phyloP scores from a whole-genome alignment of 2,888 invertebrate genomes.

The Parnassius mnemosyne region DNA sequence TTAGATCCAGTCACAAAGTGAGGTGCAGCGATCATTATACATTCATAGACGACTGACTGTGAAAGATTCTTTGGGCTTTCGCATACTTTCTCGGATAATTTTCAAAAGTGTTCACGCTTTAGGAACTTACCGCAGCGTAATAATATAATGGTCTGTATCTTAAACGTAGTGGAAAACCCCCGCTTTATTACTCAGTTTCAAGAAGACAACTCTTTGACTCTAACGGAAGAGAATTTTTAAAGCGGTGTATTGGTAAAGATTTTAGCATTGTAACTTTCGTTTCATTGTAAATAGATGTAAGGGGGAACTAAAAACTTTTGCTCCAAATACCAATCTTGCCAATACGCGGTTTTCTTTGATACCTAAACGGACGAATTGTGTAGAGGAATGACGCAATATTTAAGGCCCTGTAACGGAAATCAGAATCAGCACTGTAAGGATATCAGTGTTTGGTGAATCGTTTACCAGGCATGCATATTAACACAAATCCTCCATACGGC shows the following conservation, averaged over 20 bases:
- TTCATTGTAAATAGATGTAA: neutral
- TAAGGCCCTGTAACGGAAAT: no score
- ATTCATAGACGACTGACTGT: conserved; percentile 69
- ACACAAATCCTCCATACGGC: no score
- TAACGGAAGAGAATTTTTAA: conserved; percentile 7
- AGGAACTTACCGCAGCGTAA: conserved; percentile 63
- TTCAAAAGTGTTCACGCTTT: conserved; percentile 60
- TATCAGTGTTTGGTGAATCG: no score
- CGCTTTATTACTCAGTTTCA: neutral
- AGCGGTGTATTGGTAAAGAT: conserved; percentile 1
- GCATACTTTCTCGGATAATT: conserved; percentile 56
- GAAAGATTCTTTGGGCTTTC: conserved; percentile 58
- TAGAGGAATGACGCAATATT: no score
- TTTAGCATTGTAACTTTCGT: neutral
- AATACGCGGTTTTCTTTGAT: no score
- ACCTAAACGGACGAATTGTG: no score
- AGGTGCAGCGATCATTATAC: conserved; percentile 66
- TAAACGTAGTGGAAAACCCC: conserved; percentile 19
- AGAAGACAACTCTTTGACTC: conserved; percentile 22
- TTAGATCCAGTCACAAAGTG: conserved; percentile 36
- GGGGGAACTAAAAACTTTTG: neutral
- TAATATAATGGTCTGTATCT: conserved; percentile 66
- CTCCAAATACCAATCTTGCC: no score
- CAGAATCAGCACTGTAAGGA: no score
- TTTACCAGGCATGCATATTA: no score